Evolutionary conservation across 2,888 invertebrate species (phyloP).

Genomic region (Melanotus villosus): DNA sequence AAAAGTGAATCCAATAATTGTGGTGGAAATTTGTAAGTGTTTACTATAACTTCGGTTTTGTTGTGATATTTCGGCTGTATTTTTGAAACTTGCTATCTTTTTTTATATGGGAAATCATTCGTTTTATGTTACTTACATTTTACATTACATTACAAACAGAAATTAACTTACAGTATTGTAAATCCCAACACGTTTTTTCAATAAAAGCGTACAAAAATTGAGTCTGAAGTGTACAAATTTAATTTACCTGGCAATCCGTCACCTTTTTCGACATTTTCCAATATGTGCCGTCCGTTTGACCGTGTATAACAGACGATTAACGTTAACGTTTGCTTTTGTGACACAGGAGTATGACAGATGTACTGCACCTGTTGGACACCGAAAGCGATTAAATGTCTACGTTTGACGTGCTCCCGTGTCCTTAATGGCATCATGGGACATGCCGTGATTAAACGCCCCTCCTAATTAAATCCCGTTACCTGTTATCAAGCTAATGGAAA

Average conservation of each 20-base stretch:
- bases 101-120: too few species aligned
- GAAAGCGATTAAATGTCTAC: constrained; percentile 20
- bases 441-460: constrained; percentile 32
- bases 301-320: not conserved
- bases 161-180: too few species aligned
- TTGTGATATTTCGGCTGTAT: too few species aligned
- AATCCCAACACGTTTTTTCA: too few species aligned
- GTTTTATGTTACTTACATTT: too few species aligned
- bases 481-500: constrained; percentile 31
- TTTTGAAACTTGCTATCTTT: too few species aligned
- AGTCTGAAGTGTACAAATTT: not conserved
- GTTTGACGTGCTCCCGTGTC: constrained; percentile 24
- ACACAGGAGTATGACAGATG: constrained; percentile 17
- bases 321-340: not conserved
- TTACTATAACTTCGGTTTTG: too few species aligned
- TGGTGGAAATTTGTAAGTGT: too few species aligned
- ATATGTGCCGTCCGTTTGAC: not conserved
- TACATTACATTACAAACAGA: too few species aligned
- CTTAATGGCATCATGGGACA: constrained; percentile 31
- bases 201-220: too few species aligned
- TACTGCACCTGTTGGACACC: constrained; percentile 24
- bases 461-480: constrained; percentile 29
- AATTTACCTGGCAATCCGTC: not conserved
- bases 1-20: too few species aligned
- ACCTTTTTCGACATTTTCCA: not conserved